Percentiles rank a stretch among this genome's conserved stretches.
These are phyloP conservation scores for Morus bassanus DNA, from an alignment of 2,797 vertebrate genomes.

Conservation along the genomic window DNA sequence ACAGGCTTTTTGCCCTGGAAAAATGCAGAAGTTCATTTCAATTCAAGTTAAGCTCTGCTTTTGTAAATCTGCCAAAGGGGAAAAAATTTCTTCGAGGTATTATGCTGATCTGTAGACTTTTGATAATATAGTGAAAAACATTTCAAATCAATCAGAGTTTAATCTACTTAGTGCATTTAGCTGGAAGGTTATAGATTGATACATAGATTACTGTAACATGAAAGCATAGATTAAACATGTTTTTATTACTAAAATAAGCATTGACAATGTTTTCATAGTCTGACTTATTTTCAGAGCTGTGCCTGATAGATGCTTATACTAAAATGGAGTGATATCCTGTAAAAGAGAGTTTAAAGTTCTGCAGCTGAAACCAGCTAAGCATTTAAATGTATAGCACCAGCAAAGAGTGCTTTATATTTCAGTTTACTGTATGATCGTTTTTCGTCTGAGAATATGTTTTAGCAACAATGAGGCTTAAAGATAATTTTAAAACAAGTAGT, in stretches of 20 bases:
- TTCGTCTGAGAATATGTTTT: not conserved
- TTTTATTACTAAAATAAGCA: conserved; percentile 56
- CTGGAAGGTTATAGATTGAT: conserved; percentile 36
- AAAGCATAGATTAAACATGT: conserved; percentile 40
- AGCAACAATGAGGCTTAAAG: not conserved
- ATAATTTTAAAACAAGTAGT: not conserved
- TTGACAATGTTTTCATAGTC: conserved; percentile 28
- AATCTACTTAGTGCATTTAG: conserved; percentile 60
- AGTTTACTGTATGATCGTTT: not conserved
- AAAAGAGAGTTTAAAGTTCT: not conserved
- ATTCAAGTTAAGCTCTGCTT: conserved; percentile 57
- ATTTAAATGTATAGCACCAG: not conserved
- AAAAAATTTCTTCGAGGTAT: conserved; percentile 57
- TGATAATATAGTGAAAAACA: conserved; percentile 53
- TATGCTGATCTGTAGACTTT: conserved; percentile 55
- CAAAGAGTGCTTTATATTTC: not conserved
- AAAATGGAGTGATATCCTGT: not conserved
- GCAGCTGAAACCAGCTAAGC: not conserved
- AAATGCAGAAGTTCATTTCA: conserved; percentile 53
- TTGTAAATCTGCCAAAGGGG: conserved; percentile 54
- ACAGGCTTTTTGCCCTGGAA: conserved; percentile 41
- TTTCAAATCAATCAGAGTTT: conserved; percentile 62
- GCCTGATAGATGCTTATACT: conserved; percentile 22
- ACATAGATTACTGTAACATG: conserved; percentile 39
- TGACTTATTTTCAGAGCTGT: conserved; percentile 32